Evolutionary conservation across 1,140 invertebrate species (phyloP).

Genomic region (Antheraea pernyi): DNA sequence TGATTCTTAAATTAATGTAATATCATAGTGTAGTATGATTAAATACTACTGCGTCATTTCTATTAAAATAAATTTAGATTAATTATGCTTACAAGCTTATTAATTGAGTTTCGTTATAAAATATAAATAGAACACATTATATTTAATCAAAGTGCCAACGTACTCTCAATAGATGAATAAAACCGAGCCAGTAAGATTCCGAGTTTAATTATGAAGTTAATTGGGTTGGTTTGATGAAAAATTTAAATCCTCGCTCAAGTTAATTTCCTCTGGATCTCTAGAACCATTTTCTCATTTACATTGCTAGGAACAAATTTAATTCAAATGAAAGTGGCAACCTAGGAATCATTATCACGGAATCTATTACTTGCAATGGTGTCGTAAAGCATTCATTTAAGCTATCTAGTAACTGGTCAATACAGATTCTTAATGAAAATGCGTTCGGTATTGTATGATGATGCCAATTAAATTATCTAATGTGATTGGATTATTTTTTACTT

Average conservation of each 20-base stretch:
- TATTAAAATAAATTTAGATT: not conserved
- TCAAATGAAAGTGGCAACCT: slow-evolving; percentile 31
- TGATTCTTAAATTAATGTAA: too few relatives aligned
- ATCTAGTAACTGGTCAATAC: not conserved
- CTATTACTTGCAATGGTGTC: slow-evolving; percentile 14
- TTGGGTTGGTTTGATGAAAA: slow-evolving; percentile 68
- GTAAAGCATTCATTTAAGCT: not conserved
- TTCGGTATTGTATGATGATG: too few relatives aligned
- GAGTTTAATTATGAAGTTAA: slow-evolving; percentile 71
- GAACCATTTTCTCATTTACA: slow-evolving; percentile 53
- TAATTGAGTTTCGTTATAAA: not conserved
- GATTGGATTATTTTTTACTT: too few relatives aligned
- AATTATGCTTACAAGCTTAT: not conserved
- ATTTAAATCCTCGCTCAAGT: slow-evolving; percentile 64
- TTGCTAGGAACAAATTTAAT: slow-evolving; percentile 47
- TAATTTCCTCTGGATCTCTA: slow-evolving; percentile 58
- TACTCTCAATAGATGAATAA: slow-evolving; percentile 40
- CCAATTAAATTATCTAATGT: too few relatives aligned
- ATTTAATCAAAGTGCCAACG: slow-evolving; percentile 9
- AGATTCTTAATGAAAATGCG: not conserved
- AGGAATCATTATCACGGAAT: slow-evolving; percentile 31
- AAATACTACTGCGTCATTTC: too few relatives aligned
- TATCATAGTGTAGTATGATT: too few relatives aligned
- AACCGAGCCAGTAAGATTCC: slow-evolving; percentile 37
- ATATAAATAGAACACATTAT: not conserved